Percentiles rank a stretch among this genome's conserved stretches.
Conservation (phyloP, 2,113 vertebrate genomes). For the Phrynocephalus versicolor region DNA sequence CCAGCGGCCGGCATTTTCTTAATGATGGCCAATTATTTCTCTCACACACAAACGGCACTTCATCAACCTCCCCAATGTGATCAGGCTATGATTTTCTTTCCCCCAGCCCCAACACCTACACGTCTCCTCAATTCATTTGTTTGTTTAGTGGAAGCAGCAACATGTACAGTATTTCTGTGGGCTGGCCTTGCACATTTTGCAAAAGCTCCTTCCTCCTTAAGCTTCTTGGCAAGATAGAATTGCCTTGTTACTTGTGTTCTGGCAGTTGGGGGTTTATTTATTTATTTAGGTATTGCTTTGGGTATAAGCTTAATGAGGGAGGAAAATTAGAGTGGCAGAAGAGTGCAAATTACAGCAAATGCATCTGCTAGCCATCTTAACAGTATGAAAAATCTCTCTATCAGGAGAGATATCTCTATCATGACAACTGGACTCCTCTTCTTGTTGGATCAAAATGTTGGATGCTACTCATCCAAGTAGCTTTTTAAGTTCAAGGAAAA, state of each 20-base stretch:
- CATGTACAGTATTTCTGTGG: neutral
- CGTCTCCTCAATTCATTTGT: neutral
- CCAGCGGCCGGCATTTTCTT: conserved; percentile 24
- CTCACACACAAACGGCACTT: neutral
- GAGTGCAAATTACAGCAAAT: too few species aligned
- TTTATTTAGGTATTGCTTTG: neutral
- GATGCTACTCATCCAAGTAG: too few species aligned
- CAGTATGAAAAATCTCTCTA: too few species aligned
- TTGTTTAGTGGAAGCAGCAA: neutral
- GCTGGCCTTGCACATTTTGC: neutral
- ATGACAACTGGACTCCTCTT: too few species aligned
- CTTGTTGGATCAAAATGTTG: too few species aligned
- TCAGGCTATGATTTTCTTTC: conserved; percentile 4
- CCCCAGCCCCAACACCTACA: neutral
- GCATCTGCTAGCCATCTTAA: neutral
- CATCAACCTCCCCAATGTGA: neutral
- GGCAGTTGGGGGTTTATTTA: neutral
- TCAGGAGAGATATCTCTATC: too few species aligned
- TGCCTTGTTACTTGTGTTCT: neutral
- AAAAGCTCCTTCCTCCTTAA: neutral
- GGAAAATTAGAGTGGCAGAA: neutral
- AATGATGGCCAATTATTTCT: conserved; percentile 1
- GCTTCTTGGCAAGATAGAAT: neutral
- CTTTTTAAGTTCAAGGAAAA: too few species aligned
- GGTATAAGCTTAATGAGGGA: neutral